Conservation (phyloP, 1,140 invertebrate species). For the Scaptomyza hsui region DNA sequence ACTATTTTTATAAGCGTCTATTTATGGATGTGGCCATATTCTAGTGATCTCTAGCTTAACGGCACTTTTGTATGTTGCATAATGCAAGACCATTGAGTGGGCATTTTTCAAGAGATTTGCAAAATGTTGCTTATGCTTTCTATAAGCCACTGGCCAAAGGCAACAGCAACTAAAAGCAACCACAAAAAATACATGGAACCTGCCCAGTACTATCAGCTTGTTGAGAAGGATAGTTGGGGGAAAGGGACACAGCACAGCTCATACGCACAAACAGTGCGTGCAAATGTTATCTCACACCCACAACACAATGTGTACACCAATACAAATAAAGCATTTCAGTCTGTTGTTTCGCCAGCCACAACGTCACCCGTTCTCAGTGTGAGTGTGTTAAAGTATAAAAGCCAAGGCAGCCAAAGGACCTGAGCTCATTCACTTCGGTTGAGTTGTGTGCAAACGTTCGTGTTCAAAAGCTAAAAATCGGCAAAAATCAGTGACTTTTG, state of each 20-base stretch:
- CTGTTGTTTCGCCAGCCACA: constrained; percentile 17
- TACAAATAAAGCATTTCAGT: not conserved
- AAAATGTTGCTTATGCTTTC: constrained; percentile 45
- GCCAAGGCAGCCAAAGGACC: constrained; percentile 48
- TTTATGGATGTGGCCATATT: not conserved
- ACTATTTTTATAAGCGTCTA: not conserved
- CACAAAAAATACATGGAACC: constrained; percentile 40
- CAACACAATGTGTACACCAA: constrained; percentile 21
- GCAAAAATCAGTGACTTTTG: constrained; percentile 11
- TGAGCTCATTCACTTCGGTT: constrained; percentile 59
- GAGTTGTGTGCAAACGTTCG: constrained; percentile 55
- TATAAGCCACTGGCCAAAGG: constrained; percentile 31
- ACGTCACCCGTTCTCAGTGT: constrained; percentile 24
- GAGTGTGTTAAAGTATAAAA: constrained; percentile 47
- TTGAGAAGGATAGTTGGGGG: constrained; percentile 12
- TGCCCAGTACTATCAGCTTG: constrained; percentile 11
- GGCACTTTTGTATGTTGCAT: constrained; percentile 23
- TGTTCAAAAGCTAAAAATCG: constrained; percentile 21
- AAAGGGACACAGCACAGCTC: constrained; percentile 2
- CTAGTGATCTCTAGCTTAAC: constrained; percentile 11
- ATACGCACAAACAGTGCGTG: constrained; percentile 25
- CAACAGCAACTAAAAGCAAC: constrained; percentile 27
- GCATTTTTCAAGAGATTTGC: constrained; percentile 24
- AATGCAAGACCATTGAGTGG: constrained; percentile 6
- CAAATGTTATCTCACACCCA: constrained; percentile 43